Percentiles rank a stretch among this genome's conserved stretches.
Evolutionary conservation across 2,113 vertebrate genomes (phyloP).

Genomic region (Pagrus major): DNA sequence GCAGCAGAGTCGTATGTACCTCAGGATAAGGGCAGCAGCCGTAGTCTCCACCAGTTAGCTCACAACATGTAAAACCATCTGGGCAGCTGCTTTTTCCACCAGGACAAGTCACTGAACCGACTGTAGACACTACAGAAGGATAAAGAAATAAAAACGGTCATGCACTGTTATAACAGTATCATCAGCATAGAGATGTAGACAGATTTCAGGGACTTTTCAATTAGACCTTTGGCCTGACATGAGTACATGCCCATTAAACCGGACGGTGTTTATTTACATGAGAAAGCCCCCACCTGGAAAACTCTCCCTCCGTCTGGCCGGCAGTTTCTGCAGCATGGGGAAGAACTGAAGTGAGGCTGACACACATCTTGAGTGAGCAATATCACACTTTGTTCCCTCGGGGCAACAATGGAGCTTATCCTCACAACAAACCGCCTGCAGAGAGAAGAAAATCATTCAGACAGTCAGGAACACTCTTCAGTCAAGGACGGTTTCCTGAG

Average conservation of each 20-base stretch:
- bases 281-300: constrained; percentile 17
- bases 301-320: constrained; percentile 59
- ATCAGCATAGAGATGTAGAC: not conserved
- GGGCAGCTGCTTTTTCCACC: constrained; percentile 70
- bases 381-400: constrained; percentile 76
- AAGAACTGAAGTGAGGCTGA: constrained; percentile 14
- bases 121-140: not conserved
- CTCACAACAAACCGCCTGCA: constrained; percentile 85
- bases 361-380: constrained; percentile 73
- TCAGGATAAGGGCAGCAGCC: constrained; percentile 80
- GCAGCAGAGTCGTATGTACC: constrained; percentile 26
- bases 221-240: not conserved
- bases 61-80: constrained; percentile 70
- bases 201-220: not conserved
- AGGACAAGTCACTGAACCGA: constrained; percentile 51
- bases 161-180: not conserved
- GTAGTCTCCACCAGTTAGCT: constrained; percentile 62
- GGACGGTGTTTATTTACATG: not conserved
- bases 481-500: not conserved
- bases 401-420: constrained; percentile 86
- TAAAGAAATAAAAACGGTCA: not conserved
- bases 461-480: not conserved
- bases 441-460: not conserved
- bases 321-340: constrained; percentile 77
- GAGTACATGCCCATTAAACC: not conserved